Conservation (phyloP, 2,113 vertebrate genomes). For the Chloroceryle aenea region DNA sequence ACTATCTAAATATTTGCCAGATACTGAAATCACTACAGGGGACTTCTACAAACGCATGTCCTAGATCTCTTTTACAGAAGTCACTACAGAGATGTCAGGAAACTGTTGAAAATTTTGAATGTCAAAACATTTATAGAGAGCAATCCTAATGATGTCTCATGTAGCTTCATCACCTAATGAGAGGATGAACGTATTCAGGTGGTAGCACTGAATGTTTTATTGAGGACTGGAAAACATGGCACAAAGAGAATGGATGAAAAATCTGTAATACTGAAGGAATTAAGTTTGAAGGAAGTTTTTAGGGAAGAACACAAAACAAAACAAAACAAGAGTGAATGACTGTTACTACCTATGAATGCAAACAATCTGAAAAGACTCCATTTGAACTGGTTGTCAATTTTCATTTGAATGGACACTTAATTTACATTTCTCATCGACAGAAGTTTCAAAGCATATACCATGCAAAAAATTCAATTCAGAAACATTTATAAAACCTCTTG, state of each 20-base stretch:
- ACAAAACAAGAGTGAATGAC: not conserved
- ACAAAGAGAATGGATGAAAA: not conserved
- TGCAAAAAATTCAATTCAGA: conserved; percentile 15
- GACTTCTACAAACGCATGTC: not conserved
- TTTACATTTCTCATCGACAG: not conserved
- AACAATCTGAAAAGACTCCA: not conserved
- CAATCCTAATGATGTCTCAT: not conserved
- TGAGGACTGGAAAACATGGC: not conserved
- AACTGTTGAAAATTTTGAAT: conserved; percentile 25
- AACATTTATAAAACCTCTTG: conserved; percentile 58
- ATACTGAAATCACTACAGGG: not conserved
- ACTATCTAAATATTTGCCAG: not conserved
- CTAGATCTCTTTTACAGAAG: not conserved
- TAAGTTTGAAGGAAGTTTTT: conserved; percentile 32
- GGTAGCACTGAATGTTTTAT: not conserved
- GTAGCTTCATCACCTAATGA: not conserved
- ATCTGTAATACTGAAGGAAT: conserved; percentile 1
- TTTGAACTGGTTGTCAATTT: conserved; percentile 2
- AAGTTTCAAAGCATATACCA: not conserved
- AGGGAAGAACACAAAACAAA: not conserved
- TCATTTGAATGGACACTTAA: conserved; percentile 10
- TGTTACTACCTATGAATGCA: not conserved
- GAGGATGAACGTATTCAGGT: not conserved
- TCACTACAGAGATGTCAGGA: not conserved
- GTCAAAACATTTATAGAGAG: conserved; percentile 11